Percentiles rank a stretch among this genome's conserved stretches.
Conservation (phyloP, 2,113 vertebrate genomes). For the Urocitellus parryii region DNA sequence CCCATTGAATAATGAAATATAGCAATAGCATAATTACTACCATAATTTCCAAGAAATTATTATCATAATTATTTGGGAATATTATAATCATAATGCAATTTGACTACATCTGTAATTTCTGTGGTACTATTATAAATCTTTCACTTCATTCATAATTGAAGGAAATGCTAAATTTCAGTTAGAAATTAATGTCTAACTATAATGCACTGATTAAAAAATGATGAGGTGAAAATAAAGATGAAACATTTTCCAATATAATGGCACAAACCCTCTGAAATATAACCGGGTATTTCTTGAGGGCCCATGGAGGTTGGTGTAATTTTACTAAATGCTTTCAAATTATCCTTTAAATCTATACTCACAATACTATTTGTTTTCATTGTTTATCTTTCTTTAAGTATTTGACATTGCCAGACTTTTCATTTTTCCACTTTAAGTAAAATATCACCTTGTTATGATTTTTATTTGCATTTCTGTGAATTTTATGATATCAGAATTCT, state of each 20-base stretch:
- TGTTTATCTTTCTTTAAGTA: not conserved
- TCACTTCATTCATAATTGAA: not conserved
- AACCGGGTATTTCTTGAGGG: not conserved
- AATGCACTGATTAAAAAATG: not conserved
- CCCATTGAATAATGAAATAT: not conserved
- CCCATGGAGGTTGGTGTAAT: not conserved
- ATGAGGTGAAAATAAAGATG: not conserved
- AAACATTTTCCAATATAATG: not conserved
- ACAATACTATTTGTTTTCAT: not conserved
- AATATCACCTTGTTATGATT: not conserved
- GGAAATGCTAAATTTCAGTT: not conserved
- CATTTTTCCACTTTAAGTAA: not conserved
- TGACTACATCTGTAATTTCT: not conserved
- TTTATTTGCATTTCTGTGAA: not conserved
- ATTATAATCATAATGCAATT: not conserved
- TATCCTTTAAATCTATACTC: not conserved
- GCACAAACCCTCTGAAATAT: not conserved
- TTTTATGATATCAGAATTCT: not conserved
- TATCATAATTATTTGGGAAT: not conserved
- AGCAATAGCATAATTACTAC: not conserved
- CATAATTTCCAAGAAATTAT: constrained; percentile 15
- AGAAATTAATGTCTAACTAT: not conserved
- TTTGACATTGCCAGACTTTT: not conserved
- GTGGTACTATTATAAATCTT: not conserved
- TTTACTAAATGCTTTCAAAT: not conserved